Evolutionary conservation across 2,888 invertebrate genomes (phyloP).

Genomic region (Thereva unica): DNA sequence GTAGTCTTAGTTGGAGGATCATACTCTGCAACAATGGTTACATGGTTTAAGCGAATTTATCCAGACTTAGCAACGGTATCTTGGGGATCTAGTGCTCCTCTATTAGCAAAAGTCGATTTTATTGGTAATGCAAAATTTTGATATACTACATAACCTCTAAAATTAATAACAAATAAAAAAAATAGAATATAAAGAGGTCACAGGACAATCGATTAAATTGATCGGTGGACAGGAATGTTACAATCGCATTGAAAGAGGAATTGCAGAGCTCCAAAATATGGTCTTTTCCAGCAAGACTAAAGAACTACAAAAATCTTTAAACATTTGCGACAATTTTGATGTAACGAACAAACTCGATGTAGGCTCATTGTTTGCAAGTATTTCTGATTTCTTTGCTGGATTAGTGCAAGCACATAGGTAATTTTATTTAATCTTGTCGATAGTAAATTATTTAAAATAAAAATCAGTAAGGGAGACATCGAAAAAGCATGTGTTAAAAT

Average conservation of each 20-base stretch:
- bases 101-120: constrained; percentile 62
- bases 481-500: constrained; percentile 45
- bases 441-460: not conserved
- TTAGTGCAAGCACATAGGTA: constrained; percentile 52
- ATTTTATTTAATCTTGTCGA: not conserved
- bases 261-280: constrained; percentile 51
- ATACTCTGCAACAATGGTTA: constrained; percentile 69
- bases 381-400: constrained; percentile 51
- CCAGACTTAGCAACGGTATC: constrained; percentile 66
- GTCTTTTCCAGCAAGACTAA: constrained; percentile 45
- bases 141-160: no score
- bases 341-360: constrained; percentile 50
- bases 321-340: constrained; percentile 52
- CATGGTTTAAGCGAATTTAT: constrained; percentile 66
- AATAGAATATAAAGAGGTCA: constrained; percentile 55
- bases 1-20: constrained; percentile 67
- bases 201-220: constrained; percentile 50
- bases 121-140: no score
- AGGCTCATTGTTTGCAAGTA: constrained; percentile 51
- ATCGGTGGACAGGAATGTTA: constrained; percentile 52
- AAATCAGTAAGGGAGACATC: constrained; percentile 48
- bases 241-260: constrained; percentile 51
- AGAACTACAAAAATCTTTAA: constrained; percentile 50
- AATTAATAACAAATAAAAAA: not conserved
- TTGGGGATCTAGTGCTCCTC: constrained; percentile 70